Base-by-base conservation (phyloP, 2,797 vertebrate genomes). In the Clarias platycephalus region DNA sequence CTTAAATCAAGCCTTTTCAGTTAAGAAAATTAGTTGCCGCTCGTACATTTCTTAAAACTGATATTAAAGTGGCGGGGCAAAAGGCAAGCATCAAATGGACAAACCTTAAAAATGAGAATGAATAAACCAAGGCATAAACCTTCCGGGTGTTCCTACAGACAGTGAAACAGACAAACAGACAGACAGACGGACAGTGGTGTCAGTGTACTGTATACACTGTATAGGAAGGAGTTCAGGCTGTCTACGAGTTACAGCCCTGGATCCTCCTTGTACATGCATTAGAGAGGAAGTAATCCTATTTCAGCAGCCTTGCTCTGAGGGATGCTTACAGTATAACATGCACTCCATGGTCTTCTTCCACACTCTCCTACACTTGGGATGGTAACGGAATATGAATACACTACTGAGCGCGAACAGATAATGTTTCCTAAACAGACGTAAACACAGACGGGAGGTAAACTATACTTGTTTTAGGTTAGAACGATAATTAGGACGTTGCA, bases 251-350 rank as follows among this genome's bases (percentile, higher is more conserved):
- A 57, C 26, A 1, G 31, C 76, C 12, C 57, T 62, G 12, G 12
- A 53, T 63, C 37, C 37, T 80, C n/a, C 57, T 70, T 62, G 53
- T 79, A 68, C 18, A 34, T 79, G 16, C 64, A 60, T 57, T 44
- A 81, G 71, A 67, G 62, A 66, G 67, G 60, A 81, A 76, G 58
- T 64, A 68, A 57, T 68, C 80, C 16, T 75, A 66, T 55, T 81
- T 66, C 60, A 40, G 70, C 58, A 72, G 31, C 78, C 75, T 63
- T 84, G 49, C 78, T 40, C 77, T 0, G 58, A 66, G 67, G 60
- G 58, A 80, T 58, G 72, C 57, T 72, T 53, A n/a, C n/a, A n/a
- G n/a, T n/a, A 16, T 4, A 71, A 64, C 64, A 71, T 12, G 31
- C 76, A 72, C 24, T 34, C 12, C 24, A 22, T 53, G 40, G 26